Conservation (phyloP, 2,797 vertebrate species). For the Novumbra hubbsi region DNA sequence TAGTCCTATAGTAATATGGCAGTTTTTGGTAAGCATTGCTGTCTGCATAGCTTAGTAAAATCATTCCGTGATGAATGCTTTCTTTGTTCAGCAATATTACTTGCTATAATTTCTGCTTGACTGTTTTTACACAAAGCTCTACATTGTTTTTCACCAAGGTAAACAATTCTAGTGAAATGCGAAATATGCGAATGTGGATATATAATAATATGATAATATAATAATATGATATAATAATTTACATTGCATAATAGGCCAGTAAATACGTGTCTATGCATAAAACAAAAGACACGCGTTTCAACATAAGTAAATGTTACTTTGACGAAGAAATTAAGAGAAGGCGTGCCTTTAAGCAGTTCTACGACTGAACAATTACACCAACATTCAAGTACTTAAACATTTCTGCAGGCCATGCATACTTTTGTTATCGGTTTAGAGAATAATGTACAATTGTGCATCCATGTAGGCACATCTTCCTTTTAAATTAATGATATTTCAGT, state of each 20-base stretch:
- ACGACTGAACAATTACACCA: background rate
- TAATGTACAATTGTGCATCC: background rate
- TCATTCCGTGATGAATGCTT: background rate
- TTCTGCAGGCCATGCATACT: background rate
- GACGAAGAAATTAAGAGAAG: background rate
- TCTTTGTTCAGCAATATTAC: background rate
- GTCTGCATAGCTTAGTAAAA: slow-evolving; percentile 21
- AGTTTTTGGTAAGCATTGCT: background rate
- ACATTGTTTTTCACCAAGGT: too few relatives aligned
- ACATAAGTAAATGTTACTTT: background rate
- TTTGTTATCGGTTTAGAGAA: background rate
- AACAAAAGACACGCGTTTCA: background rate
- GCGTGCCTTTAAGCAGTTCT: background rate
- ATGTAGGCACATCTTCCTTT: background rate
- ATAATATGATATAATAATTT: background rate
- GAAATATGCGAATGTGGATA: too few relatives aligned
- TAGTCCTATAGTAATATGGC: background rate
- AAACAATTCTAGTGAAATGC: too few relatives aligned
- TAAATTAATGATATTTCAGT: background rate
- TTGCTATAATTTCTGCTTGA: background rate
- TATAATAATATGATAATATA: too few relatives aligned
- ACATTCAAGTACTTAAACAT: background rate
- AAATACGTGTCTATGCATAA: background rate
- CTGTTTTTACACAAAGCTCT: too few relatives aligned
- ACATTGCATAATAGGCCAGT: background rate